phyloP scores from a whole-genome alignment of 1,140 invertebrate species.

The Chelonus insularis region DNA sequence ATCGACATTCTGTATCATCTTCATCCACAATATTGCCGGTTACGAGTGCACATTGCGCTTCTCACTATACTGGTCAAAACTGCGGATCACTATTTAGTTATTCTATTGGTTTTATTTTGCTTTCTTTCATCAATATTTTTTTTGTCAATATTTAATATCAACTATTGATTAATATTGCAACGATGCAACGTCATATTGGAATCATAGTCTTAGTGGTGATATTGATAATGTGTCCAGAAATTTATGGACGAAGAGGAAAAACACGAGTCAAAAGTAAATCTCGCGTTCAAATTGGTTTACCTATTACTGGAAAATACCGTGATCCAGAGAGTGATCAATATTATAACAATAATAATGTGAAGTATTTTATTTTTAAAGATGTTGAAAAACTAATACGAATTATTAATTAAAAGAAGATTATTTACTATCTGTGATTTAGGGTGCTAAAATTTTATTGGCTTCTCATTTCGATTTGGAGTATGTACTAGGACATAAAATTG shows the following conservation, averaged over 20 bases:
- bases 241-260: conserved; percentile 63
- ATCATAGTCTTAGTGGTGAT: conserved; percentile 44
- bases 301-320: conserved; percentile 83
- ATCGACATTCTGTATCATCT: conserved; percentile 54
- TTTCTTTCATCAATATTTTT: background rate
- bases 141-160: conserved; percentile 34
- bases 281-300: conserved; percentile 78
- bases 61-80: background rate
- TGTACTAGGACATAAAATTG: conserved; percentile 89
- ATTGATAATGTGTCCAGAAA: conserved; percentile 49
- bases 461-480: conserved; percentile 94
- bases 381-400: background rate
- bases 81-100: background rate
- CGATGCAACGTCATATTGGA: conserved; percentile 39
- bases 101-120: too few species aligned
- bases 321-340: conserved; percentile 85
- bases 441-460: conserved; percentile 85
- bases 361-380: conserved; percentile 45
- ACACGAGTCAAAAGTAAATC: conserved; percentile 71
- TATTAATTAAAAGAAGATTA: background rate
- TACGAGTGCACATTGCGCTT: conserved; percentile 31
- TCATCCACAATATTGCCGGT: conserved; percentile 37
- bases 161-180: background rate
- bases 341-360: conserved; percentile 85
- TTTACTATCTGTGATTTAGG: conserved; percentile 63